Base-by-base conservation (phyloP, 2,797 vertebrate genomes). In the Macroramphosus scolopax region DNA sequence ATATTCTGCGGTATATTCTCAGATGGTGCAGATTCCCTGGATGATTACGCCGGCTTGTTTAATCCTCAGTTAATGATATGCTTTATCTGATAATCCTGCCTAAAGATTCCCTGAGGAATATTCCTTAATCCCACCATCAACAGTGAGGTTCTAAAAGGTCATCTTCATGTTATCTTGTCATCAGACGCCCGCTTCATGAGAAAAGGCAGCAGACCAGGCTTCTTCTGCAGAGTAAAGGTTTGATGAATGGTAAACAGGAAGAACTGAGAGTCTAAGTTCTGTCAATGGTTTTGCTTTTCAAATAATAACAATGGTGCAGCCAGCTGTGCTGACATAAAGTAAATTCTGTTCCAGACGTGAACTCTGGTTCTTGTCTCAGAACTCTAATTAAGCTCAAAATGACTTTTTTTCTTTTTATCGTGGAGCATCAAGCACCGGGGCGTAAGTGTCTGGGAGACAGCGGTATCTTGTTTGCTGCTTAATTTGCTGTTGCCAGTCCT, bases 31-130 rank as follows among this genome's bases (percentile, higher is more conserved):
- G 65, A 47, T 64, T 79, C 50, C 37, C 51, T 26, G 58, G 49
- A 54, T 44, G 8, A 51, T 65, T 37, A 61, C 49, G 29, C 62
- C 46, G 40, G 44, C 36, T 17, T 1, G 48, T 39, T 25, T 87
- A 89, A 87, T 88, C 84, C 80, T 49, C 25, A 51, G 57, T 82
- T 89, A 87, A 89, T 87, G 82, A 87, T 87, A 69, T 55, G 78
- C 66, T 36, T 84, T 61, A 82, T 86, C 81, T 81, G 78, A 79
- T 90, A 88, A 89, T 89, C 87, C 79, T 28, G 49, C 60, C 28
- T 77, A 74, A 80, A 71, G 68, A 80, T 50, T 73, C 80, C 61
- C 70, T 39, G 34, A 64, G 60, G 64, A 82, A 79, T 80, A 71
- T 53, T 77, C 42, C 13, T 20, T 82, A 87, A 88, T 86, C 78